Base-by-base conservation (phyloP, 2,797 vertebrate species). In the Onychomys torridus region DNA sequence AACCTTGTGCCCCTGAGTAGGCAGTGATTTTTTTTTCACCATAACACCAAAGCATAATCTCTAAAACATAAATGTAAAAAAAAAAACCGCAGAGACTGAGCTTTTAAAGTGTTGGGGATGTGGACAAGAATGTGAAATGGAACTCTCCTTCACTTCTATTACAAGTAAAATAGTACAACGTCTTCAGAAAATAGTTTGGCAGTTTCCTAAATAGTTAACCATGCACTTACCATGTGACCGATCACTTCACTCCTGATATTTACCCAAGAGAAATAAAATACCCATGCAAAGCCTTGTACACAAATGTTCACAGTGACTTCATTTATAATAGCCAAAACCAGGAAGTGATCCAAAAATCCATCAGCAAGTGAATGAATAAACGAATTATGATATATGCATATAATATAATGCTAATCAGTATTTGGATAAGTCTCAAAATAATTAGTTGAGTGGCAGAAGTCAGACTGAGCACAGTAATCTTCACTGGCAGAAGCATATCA, bases 251-350 rank as follows among this genome's bases (percentile, higher is more conserved):
- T 84, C 65, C 34, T 65, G 49, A 32, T 92, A 89, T 93, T 90
- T 94, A 92, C 59, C n/a, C 73, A 96, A 79, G 76, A 97, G 46
- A 96, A 96, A 93, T 88, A 82, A 97, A 96, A 90, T 75, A 73
- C 87, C 17, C n/a, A 86, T 71, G 37, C 85, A 97, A 96, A 93
- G 55, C 82, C 46, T 82, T 90, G 19, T 40, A 81, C 14, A n/a
- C 73, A 94, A 90, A 75, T 75, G 7, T 82, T 82, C 78, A 69
- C 34, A 86, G 46, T 52, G 96, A 49, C 67, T 94, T 96, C 67
- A 34, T 87, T 93, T 85, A 43, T 90, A 92, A 78, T 67, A 96
- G 32, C 34, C 84, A 2, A 63, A 96, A 93, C 32, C 27, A 94
- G 77, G 78, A 96, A 92, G 57, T 16, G 94, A 93, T 82, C 93